Percentiles rank a stretch among this genome's conserved stretches.
Evolutionary conservation across 1,140 invertebrate species (phyloP).

Genomic region (Amyelois transitella): DNA sequence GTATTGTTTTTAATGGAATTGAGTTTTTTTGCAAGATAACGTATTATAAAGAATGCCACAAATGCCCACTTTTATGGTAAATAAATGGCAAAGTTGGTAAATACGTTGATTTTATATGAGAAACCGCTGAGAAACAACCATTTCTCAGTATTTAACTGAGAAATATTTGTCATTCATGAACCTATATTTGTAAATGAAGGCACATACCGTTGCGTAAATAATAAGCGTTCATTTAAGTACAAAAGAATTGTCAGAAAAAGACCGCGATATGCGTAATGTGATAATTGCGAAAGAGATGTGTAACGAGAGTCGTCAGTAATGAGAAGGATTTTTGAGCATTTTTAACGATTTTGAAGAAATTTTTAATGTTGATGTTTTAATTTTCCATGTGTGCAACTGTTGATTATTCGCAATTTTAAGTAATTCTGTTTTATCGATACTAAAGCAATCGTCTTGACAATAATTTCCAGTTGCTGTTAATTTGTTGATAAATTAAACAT

Average conservation of each 20-base stretch:
- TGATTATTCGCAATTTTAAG: background rate
- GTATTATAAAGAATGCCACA: no score
- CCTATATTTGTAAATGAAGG: background rate
- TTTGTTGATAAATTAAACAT: background rate
- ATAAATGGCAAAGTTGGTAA: no score
- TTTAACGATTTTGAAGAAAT: constrained; percentile 43
- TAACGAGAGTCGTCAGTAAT: background rate
- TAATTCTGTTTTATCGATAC: constrained; percentile 8
- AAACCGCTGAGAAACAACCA: background rate
- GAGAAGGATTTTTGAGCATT: constrained; percentile 37
- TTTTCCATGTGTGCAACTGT: constrained; percentile 7
- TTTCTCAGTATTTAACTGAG: background rate
- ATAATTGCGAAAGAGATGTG: constrained; percentile 1
- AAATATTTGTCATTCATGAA: background rate
- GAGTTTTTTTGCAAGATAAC: no score
- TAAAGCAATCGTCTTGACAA: constrained; percentile 53
- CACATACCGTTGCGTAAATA: background rate
- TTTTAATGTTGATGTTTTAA: constrained; percentile 39
- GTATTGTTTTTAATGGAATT: no score
- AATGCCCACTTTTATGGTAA: no score
- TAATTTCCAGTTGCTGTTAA: constrained; percentile 32
- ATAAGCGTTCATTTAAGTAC: background rate
- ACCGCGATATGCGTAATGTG: background rate
- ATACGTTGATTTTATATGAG: background rate
- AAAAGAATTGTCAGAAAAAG: background rate